Conservation (phyloP, 2,888 invertebrate genomes). For the Acleris holmiana region DNA sequence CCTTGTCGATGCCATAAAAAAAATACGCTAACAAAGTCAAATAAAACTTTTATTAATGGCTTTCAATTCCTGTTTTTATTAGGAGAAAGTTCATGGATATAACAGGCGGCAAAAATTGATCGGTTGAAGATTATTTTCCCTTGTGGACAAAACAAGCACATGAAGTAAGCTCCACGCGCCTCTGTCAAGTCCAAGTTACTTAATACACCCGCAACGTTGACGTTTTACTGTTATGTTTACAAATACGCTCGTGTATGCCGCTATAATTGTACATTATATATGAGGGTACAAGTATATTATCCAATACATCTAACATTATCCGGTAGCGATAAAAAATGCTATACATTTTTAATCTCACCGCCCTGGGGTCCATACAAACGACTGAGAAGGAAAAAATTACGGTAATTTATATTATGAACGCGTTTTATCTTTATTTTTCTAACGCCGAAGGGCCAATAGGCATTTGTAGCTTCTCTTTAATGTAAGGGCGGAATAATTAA, state of each 20-base stretch:
- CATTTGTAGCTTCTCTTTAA: conserved; percentile 20
- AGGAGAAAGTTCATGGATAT: too few relatives aligned
- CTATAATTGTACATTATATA: background rate
- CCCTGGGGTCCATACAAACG: background rate
- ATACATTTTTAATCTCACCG: conserved; percentile 20
- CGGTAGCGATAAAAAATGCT: conserved; percentile 8
- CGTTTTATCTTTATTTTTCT: conserved; percentile 21
- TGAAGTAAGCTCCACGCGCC: too few relatives aligned
- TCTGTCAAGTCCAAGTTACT: too few relatives aligned
- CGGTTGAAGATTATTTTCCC: too few relatives aligned
- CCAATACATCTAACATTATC: conserved; percentile 5
- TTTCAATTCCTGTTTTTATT: too few relatives aligned
- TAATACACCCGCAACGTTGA: too few relatives aligned
- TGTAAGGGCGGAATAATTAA: conserved; percentile 18
- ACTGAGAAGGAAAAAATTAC: conserved; percentile 11
- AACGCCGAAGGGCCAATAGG: conserved; percentile 14
- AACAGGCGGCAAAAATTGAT: too few relatives aligned
- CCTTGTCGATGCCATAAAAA: too few relatives aligned
- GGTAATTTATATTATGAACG: conserved; percentile 22
- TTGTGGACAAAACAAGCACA: too few relatives aligned
- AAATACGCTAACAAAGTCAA: too few relatives aligned
- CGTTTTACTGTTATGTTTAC: too few relatives aligned
- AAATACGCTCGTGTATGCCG: background rate
- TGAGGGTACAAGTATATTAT: background rate
- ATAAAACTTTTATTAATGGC: too few relatives aligned